Evolutionary conservation across 2,797 vertebrate species (phyloP).

Genomic region (Ataeniobius toweri): DNA sequence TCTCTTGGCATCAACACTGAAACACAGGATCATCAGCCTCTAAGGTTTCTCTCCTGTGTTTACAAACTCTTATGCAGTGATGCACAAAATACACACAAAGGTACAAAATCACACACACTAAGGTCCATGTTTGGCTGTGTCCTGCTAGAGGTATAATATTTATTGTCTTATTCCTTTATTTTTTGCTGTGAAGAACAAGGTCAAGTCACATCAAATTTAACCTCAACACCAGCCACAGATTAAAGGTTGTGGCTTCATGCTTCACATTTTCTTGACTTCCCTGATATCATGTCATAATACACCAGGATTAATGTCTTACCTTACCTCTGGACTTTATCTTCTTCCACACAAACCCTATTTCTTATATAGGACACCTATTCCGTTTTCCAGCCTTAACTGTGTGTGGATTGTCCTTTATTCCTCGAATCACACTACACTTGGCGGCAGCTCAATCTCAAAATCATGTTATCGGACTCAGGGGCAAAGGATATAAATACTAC

Average conservation of each 20-base stretch:
- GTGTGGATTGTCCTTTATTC: constrained; percentile 63
- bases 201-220: constrained; percentile 67
- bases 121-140: constrained; percentile 15
- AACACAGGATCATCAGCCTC: constrained; percentile 59
- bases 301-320: constrained; percentile 67
- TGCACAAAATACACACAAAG: constrained; percentile 9
- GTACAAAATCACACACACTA: not conserved
- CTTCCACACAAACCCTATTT: constrained; percentile 50
- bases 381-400: constrained; percentile 43
- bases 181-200: constrained; percentile 51
- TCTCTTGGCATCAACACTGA: constrained; percentile 67
- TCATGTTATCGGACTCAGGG: constrained; percentile 79
- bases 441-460: constrained; percentile 78
- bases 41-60: constrained; percentile 72
- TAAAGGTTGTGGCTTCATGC: constrained; percentile 66
- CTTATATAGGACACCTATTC: constrained; percentile 61
- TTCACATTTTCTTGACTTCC: constrained; percentile 67
- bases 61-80: constrained; percentile 70
- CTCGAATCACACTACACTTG: constrained; percentile 66
- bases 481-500: constrained; percentile 79
- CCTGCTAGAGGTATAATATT: constrained; percentile 56
- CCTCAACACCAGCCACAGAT: constrained; percentile 55
- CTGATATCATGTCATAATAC: constrained; percentile 72
- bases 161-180: constrained; percentile 64
- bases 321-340: constrained; percentile 61